Evolutionary conservation across 2,888 invertebrate species (phyloP).

Genomic region (Anagyrus pseudococci): DNA sequence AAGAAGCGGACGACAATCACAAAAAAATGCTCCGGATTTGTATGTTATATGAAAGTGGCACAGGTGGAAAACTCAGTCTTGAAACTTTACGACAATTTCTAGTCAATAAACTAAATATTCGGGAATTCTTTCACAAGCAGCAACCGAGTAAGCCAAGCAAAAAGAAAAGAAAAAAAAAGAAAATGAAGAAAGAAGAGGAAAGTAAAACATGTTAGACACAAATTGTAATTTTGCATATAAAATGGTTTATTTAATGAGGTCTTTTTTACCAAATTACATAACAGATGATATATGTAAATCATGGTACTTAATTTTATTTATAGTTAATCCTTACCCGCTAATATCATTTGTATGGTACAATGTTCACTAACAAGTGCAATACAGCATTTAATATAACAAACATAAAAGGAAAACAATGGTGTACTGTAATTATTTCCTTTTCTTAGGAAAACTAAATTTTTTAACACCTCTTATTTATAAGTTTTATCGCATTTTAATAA

Average conservation of each 20-base stretch:
- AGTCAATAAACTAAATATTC: slow-evolving; percentile 53
- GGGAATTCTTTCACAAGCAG: slow-evolving; percentile 45
- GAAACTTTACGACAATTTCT: slow-evolving; percentile 56
- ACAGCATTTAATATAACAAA: slow-evolving; percentile 26
- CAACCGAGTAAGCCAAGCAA: slow-evolving; percentile 33
- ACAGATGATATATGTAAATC: slow-evolving; percentile 55
- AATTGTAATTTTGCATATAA: slow-evolving; percentile 45
- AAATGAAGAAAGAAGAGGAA: slow-evolving; percentile 3
- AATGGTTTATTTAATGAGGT: slow-evolving; percentile 55
- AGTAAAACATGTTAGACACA: background rate
- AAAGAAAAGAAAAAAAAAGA: slow-evolving; percentile 42
- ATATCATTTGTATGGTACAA: slow-evolving; percentile 53
- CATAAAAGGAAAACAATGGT: slow-evolving; percentile 32
- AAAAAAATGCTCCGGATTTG: slow-evolving; percentile 45
- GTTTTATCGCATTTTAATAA: slow-evolving; percentile 19
- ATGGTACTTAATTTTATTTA: slow-evolving; percentile 54
- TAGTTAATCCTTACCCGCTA: slow-evolving; percentile 50
- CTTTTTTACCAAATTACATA: slow-evolving; percentile 47
- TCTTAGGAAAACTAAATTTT: slow-evolving; percentile 10
- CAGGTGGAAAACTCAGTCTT: slow-evolving; percentile 54
- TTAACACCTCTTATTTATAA: slow-evolving; percentile 24
- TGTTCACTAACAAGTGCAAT: slow-evolving; percentile 56
- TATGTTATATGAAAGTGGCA: slow-evolving; percentile 52
- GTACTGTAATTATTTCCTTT: slow-evolving; percentile 20
- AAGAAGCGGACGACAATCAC: slow-evolving; percentile 17